Percentiles rank a stretch among this genome's conserved stretches.
These are phyloP conservation scores for Chesias legatella DNA, from an alignment of 2,888 invertebrate genomes.

Conservation along the genomic window DNA sequence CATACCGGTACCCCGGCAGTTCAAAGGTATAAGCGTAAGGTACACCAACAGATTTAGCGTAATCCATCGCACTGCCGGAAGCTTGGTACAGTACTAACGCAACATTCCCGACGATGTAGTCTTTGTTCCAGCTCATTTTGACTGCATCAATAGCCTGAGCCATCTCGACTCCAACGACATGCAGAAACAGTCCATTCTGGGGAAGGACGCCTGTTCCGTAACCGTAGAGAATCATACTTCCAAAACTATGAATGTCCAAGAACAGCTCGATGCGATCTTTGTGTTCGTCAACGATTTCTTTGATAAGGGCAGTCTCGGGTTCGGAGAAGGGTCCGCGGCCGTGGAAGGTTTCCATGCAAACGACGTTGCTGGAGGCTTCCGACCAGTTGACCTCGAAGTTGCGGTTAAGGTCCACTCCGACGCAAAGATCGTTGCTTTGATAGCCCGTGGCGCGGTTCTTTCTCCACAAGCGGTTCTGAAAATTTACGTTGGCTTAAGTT, in stretches of 20 bases:
- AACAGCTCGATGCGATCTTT: conserved; percentile 80
- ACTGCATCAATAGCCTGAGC: conserved; percentile 66
- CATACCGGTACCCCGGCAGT: conserved; percentile 68
- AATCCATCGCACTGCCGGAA: conserved; percentile 84
- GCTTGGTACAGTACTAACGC: conserved; percentile 75
- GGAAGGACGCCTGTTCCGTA: conserved; percentile 65
- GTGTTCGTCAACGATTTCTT: conserved; percentile 75
- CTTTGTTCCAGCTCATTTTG: conserved; percentile 58
- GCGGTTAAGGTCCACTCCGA: conserved; percentile 87
- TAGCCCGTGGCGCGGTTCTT: conserved; percentile 79
- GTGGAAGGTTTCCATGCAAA: conserved; percentile 82
- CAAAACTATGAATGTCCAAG: conserved; percentile 87
- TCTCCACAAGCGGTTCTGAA: conserved; percentile 82
- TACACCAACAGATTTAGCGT: conserved; percentile 73
- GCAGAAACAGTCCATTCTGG: conserved; percentile 64
- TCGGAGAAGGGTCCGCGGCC: conserved; percentile 84
- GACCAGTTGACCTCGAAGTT: conserved; percentile 88
- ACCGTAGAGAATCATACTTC: conserved; percentile 78
- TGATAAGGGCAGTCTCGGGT: conserved; percentile 80
- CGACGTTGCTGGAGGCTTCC: conserved; percentile 61
- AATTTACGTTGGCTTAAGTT: conserved; percentile 16
- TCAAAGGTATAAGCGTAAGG: conserved; percentile 82
- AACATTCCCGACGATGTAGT: conserved; percentile 73
- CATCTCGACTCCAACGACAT: conserved; percentile 57
- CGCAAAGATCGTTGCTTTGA: conserved; percentile 58